Evolutionary conservation across 2,888 invertebrate genomes (phyloP), one percentile per base, ranked within the genome.

Genomic region (Phengaris alcon): DNA sequence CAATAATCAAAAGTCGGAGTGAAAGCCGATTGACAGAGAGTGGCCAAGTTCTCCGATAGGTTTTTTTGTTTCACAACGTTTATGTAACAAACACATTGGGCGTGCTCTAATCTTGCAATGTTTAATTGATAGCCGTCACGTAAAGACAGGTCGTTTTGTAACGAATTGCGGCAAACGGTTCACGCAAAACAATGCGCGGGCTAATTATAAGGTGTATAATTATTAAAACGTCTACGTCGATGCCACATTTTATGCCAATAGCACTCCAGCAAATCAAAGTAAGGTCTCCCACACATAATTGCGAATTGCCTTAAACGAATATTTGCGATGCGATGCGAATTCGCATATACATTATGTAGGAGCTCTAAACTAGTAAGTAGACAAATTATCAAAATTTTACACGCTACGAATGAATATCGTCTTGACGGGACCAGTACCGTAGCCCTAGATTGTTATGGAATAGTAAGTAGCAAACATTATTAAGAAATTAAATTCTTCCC

Each of bases 21-120:
- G 86, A 87, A 87, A 86, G 86, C 83, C 78, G 78, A 83, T 82
- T 82, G 78, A 35, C 35, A 35, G 35, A 77, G 80, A 79, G 79
- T 78, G 79, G 77, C 75, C 77, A 70, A 79, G 77, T 79, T 79
- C 77, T 76, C 80, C 77, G 78, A 79, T 79, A 82, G 78, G 78
- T 83, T 86, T 85, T 85, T 83, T 83, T 83, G 80, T 88, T 88
- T 81, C 82, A 82, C 84, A 87, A 87, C 77, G 9, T 54, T 87
- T 86, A 84, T 83, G 82, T 84, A 86, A 87, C 74, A 77, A 77
- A 79, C 76, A 79, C 81, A 82, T 82, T 80, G 81, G 80, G 79
- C 80, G 79, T 80, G 80, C 80, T 82, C 81, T 81, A 80, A 79
- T 77, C 77, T 80, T 83, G 80, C 79, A 82, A 83, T 81, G 79